These are phyloP conservation scores for Polypterus bichir DNA, from an alignment of 2,113 vertebrate species.

Conservation along the genomic window DNA sequence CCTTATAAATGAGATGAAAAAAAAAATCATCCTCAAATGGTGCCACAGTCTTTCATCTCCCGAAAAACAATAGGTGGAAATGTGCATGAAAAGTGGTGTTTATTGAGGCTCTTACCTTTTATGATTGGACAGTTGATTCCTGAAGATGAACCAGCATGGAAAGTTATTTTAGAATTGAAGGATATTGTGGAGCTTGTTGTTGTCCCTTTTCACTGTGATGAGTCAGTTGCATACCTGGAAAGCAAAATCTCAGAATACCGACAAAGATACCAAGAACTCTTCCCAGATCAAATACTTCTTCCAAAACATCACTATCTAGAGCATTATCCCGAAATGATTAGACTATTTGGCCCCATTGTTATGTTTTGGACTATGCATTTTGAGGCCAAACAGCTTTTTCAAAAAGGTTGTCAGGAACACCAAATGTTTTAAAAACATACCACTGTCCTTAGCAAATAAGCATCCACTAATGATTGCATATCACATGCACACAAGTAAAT, in stretches of 20 bases:
- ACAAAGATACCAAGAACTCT: conserved; percentile 7
- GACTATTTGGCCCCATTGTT: conserved; percentile 19
- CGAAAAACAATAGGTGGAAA: conserved; percentile 11
- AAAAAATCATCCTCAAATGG: conserved; percentile 2
- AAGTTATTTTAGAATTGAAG: conserved; percentile 6
- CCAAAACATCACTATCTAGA: conserved; percentile 20
- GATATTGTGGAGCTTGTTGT: conserved; percentile 11
- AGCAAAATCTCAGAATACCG: conserved; percentile 19
- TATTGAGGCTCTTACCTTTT: conserved; percentile 3
- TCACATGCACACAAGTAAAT: neutral
- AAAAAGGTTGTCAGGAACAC: conserved; percentile 20
- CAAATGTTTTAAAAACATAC: conserved; percentile 25
- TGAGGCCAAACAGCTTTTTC: conserved; percentile 10
- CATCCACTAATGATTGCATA: conserved; percentile 17
- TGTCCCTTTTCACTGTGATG: conserved; percentile 6
- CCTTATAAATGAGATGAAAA: conserved; percentile 7
- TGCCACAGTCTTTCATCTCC: conserved; percentile 1
- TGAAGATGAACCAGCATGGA: conserved; percentile 6
- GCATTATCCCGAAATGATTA: conserved; percentile 16
- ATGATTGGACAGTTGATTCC: conserved; percentile 18
- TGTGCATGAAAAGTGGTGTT: conserved; percentile 14
- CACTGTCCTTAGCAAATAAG: conserved; percentile 13
- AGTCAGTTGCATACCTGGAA: conserved; percentile 15
- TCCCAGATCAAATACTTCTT: conserved; percentile 7
- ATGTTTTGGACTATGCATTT: conserved; percentile 19